Conservation (phyloP, 2,113 vertebrate species). For the Parus major region DNA sequence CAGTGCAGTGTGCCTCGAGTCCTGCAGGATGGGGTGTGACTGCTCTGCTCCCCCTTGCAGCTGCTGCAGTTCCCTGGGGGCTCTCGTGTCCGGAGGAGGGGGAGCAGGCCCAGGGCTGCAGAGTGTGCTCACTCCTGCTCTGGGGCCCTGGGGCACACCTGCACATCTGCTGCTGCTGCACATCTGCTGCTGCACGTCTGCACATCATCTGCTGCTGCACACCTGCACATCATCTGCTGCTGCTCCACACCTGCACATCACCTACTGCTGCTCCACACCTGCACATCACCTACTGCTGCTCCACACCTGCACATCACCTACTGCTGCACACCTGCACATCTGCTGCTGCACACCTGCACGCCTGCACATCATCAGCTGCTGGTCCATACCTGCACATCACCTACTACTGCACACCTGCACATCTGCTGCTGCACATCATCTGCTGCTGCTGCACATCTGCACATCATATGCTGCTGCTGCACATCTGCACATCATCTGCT, state of each 20-base stretch:
- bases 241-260: neutral
- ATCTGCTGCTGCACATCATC: neutral
- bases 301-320: too few relatives aligned
- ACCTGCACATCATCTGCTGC: neutral
- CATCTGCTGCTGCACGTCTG: neutral
- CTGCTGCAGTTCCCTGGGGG: rapidly evolving
- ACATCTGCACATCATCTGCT: neutral
- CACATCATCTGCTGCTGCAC: neutral
- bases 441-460: neutral
- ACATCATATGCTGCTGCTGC: too few relatives aligned
- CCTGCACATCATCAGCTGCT: too few relatives aligned
- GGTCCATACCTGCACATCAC: neutral
- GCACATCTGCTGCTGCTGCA: neutral
- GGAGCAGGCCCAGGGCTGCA: too few relatives aligned
- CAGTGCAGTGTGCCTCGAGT: rapidly evolving
- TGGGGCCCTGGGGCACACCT: neutral
- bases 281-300: neutral
- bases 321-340: neutral
- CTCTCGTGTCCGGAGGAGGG: rapidly evolving
- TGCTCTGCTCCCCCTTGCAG: rapidly evolving
- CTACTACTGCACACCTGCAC: neutral
- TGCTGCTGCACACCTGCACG: neutral
- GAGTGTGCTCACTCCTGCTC: rapidly evolving
- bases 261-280: too few relatives aligned
- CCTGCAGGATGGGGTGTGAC: rapidly evolving